These are phyloP conservation scores for Eupithecia vulgata DNA, from an alignment of 2,888 invertebrate species.

Conservation along the genomic window DNA sequence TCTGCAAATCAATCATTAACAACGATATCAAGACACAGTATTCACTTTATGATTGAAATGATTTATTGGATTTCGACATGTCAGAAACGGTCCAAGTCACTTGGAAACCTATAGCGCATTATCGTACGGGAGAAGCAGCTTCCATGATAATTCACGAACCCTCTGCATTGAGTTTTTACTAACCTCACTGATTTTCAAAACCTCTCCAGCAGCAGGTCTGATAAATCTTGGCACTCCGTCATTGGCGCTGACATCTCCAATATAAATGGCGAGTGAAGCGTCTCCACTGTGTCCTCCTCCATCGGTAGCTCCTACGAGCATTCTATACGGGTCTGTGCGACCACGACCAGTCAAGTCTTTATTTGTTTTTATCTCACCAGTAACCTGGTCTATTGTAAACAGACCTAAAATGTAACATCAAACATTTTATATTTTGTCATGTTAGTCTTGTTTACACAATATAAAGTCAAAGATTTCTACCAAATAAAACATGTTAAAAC, in stretches of 20 bases:
- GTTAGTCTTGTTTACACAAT: not conserved
- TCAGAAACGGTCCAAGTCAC: too few relatives aligned
- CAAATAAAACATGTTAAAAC: constrained; percentile 19
- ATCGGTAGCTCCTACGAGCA: constrained; percentile 88
- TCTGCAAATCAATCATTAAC: constrained; percentile 66
- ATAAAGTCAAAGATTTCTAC: not conserved
- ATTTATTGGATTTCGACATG: too few relatives aligned
- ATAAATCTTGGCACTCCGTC: constrained; percentile 91
- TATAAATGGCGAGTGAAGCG: constrained; percentile 86
- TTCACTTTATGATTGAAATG: not conserved
- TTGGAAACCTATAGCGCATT: too few relatives aligned
- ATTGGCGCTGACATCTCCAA: constrained; percentile 91
- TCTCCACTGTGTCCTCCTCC: constrained; percentile 87
- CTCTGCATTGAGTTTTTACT: constrained; percentile 14
- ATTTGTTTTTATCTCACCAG: constrained; percentile 87
- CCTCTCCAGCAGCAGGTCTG: constrained; percentile 87
- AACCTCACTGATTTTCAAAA: constrained; percentile 88
- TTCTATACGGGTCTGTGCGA: constrained; percentile 88
- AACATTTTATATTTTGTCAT: not conserved
- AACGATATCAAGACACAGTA: not conserved
- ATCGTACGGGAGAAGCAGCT: too few relatives aligned
- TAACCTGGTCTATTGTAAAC: constrained; percentile 86
- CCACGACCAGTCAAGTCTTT: constrained; percentile 89
- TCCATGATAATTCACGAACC: too few relatives aligned
- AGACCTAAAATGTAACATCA: constrained; percentile 73